Percentiles rank a stretch among this genome's conserved stretches.
phyloP scores from a whole-genome alignment of 1,140 invertebrate genomes.

The Pseudomyrmex dendroicus region DNA sequence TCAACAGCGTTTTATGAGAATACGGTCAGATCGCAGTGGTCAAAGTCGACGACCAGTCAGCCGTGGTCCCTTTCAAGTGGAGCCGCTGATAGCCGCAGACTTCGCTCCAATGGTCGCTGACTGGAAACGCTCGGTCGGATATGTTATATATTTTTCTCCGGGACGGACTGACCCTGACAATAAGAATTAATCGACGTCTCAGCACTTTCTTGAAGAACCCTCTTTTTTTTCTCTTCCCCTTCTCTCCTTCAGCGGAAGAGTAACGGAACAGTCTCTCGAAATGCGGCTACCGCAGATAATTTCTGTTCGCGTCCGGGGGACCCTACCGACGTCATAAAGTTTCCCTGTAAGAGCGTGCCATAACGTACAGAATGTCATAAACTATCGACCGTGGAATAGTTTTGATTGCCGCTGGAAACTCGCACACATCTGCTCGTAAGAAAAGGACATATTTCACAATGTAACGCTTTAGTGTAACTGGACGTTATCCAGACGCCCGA shows the following conservation, averaged over 20 bases:
- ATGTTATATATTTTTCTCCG: conserved; percentile 67
- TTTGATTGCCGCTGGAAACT: conserved; percentile 52
- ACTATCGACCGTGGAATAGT: conserved; percentile 46
- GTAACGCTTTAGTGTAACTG: conserved; percentile 30
- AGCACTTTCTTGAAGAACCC: conserved; percentile 58
- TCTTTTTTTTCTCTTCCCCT: conserved; percentile 31
- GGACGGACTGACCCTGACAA: conserved; percentile 71
- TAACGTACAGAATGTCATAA: conserved; percentile 53
- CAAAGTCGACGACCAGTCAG: conserved; percentile 62
- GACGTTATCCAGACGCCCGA: conserved; percentile 24
- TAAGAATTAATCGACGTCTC: conserved; percentile 77
- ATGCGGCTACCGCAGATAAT: conserved; percentile 55
- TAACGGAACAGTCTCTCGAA: conserved; percentile 14
- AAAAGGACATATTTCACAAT: conserved; percentile 10
- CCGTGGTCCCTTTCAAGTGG: conserved; percentile 70
- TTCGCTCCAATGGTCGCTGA: conserved; percentile 55
- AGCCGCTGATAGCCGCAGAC: conserved; percentile 63
- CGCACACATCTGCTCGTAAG: conserved; percentile 43
- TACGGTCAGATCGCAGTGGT: conserved; percentile 55
- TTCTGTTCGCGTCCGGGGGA: conserved; percentile 37
- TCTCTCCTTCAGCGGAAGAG: conserved; percentile 1
- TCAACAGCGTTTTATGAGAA: conserved; percentile 51
- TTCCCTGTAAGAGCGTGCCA: conserved; percentile 3
- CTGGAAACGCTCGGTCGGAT: conserved; percentile 34
- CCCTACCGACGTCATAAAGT: conserved; percentile 54